These are phyloP conservation scores for Pseudorasbora parva DNA, from an alignment of 2,113 vertebrate genomes.

Conservation along the genomic window DNA sequence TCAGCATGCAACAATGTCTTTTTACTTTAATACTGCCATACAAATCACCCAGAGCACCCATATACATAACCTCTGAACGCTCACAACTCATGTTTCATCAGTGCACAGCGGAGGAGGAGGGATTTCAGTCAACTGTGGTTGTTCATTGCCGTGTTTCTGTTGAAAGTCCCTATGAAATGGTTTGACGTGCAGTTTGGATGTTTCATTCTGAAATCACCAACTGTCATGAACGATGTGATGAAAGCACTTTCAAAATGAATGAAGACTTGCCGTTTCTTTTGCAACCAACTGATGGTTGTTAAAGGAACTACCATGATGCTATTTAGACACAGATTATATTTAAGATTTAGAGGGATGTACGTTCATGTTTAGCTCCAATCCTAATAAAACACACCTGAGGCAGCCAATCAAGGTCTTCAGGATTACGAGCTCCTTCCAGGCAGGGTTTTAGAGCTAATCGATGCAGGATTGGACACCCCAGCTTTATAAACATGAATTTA, in stretches of 20 bases:
- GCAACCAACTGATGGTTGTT: not conserved
- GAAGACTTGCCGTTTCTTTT: not conserved
- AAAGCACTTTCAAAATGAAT: not conserved
- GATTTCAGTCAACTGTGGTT: no score
- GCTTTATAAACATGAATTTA: not conserved
- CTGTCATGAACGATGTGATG: not conserved
- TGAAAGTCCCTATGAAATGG: slow-evolving; percentile 15
- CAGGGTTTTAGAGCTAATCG: not conserved
- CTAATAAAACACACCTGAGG: not conserved
- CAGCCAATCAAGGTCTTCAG: not conserved
- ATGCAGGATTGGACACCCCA: not conserved
- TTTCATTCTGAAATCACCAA: not conserved
- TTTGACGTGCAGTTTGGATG: not conserved
- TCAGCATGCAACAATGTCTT: slow-evolving; percentile 39
- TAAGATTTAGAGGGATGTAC: not conserved
- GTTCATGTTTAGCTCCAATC: not conserved
- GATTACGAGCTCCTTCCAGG: not conserved
- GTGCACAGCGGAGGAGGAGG: not conserved
- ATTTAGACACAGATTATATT: not conserved
- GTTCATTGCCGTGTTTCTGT: not conserved
- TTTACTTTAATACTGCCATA: not conserved
- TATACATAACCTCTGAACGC: slow-evolving; percentile 14
- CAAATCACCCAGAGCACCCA: slow-evolving; percentile 2
- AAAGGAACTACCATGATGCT: not conserved
- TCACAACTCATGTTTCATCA: not conserved